Evolutionary conservation across 2,888 invertebrate species (phyloP).

Genomic region (Tiliacea aurago): DNA sequence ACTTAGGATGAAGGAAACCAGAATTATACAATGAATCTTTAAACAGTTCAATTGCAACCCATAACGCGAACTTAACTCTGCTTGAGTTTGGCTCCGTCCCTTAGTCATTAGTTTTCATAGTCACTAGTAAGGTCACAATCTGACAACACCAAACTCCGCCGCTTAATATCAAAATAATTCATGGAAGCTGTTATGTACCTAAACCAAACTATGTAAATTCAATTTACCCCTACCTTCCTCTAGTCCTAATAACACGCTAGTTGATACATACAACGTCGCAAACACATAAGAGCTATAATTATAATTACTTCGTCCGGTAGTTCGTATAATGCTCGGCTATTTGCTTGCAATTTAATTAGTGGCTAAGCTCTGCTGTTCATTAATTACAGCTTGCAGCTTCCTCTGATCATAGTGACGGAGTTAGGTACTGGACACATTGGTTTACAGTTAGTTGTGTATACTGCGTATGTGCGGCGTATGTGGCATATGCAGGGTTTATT

Average conservation of each 20-base stretch:
- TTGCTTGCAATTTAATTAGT: conserved; percentile 74
- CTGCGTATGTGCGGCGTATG: neutral
- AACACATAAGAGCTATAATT: conserved; percentile 51
- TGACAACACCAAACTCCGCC: neutral
- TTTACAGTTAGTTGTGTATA: conserved; percentile 10
- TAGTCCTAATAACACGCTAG: conserved; percentile 21
- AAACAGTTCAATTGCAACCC: neutral
- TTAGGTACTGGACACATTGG: conserved; percentile 46
- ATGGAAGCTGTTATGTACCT: neutral
- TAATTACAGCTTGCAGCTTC: conserved; percentile 72
- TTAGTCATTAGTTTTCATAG: neutral
- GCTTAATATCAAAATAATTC: neutral
- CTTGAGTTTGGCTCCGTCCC: neutral
- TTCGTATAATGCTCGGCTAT: conserved; percentile 66
- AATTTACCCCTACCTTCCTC: conserved; percentile 1
- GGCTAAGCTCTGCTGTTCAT: conserved; percentile 67
- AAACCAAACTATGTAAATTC: neutral
- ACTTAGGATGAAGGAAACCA: neutral
- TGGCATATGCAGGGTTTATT: too few species aligned
- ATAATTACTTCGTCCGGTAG: conserved; percentile 58
- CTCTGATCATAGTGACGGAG: conserved; percentile 60
- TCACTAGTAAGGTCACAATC: neutral
- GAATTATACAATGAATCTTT: conserved; percentile 3
- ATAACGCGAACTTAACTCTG: neutral
- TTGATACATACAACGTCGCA: conserved; percentile 29